Percentiles rank a stretch among this genome's conserved stretches.
These are phyloP conservation scores for Panzeria rudis DNA, from an alignment of 2,888 invertebrate species.

Conservation along the genomic window DNA sequence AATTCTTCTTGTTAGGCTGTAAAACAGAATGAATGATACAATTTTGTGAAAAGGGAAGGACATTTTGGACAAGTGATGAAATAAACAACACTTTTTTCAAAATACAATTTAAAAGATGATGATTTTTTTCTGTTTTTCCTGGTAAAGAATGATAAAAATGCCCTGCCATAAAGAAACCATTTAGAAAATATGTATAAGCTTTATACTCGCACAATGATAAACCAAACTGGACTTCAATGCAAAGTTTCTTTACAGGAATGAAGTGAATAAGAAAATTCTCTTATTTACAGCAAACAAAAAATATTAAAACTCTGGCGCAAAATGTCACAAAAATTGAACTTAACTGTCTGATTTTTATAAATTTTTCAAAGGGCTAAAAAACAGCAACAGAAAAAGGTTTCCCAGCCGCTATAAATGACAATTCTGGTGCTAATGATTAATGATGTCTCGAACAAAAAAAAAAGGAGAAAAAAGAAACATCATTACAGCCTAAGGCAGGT, in stretches of 20 bases:
- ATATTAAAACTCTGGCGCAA: conserved; percentile 34
- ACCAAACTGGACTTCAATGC: conserved; percentile 10
- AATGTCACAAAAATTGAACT: conserved; percentile 50
- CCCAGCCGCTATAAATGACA: conserved; percentile 63
- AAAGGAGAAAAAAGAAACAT: conserved; percentile 27
- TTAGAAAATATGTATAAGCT: too few species aligned
- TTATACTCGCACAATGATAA: not conserved
- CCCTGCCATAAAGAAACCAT: conserved; percentile 38
- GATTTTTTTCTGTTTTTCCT: not conserved
- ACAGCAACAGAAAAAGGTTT: conserved; percentile 55
- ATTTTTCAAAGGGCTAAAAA: conserved; percentile 17
- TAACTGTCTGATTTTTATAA: conserved; percentile 40
- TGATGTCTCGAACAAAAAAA: conserved; percentile 50
- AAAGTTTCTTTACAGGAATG: conserved; percentile 10
- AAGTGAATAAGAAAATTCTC: conserved; percentile 32
- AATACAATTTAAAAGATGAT: not conserved
- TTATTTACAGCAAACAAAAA: conserved; percentile 29
- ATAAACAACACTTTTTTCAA: conserved; percentile 25
- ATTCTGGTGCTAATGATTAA: conserved; percentile 71
- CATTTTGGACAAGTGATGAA: conserved; percentile 53
- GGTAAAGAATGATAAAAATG: conserved; percentile 29
- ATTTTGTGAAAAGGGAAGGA: not conserved
- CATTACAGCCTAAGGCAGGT: conserved; percentile 50
- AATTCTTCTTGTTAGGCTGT: conserved; percentile 12
- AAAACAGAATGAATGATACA: not conserved